Conservation (phyloP, 2,797 vertebrate genomes). For the Antrozous pallidus region DNA sequence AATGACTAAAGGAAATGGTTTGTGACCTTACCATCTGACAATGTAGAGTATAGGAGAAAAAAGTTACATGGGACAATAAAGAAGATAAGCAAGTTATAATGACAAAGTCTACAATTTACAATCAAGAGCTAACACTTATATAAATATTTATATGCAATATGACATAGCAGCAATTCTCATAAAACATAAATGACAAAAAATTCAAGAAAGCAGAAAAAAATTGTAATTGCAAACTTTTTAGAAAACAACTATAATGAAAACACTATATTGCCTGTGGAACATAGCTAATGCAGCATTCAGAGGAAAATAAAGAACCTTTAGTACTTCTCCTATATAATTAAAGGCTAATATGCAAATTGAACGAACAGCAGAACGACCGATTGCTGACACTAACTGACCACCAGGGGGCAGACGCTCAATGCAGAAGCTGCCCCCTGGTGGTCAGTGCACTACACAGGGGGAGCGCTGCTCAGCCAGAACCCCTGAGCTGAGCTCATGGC, state of each 20-base stretch:
- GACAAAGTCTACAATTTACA: background rate
- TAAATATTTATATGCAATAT: background rate
- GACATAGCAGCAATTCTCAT: background rate
- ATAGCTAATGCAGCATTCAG: background rate
- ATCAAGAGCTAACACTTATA: background rate
- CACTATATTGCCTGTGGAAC: background rate
- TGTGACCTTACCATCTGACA: background rate
- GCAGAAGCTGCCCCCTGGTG: too few relatives aligned
- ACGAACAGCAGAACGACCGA: too few relatives aligned
- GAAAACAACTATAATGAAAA: background rate
- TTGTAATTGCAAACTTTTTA: background rate
- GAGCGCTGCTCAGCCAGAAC: too few relatives aligned
- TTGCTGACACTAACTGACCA: too few relatives aligned
- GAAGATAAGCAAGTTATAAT: background rate
- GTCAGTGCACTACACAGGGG: too few relatives aligned
- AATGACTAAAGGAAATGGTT: background rate
- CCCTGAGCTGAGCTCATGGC: too few relatives aligned
- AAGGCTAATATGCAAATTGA: too few relatives aligned
- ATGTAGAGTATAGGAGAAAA: background rate
- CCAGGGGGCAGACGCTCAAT: too few relatives aligned
- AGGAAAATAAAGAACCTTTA: background rate
- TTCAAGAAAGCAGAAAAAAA: background rate
- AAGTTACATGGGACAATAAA: background rate
- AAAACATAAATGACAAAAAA: background rate
- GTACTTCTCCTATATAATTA: background rate